Percentiles rank a stretch among this genome's conserved stretches.
Conservation (phyloP, 2,113 vertebrate genomes). For the Anarrhichthys ocellatus region DNA sequence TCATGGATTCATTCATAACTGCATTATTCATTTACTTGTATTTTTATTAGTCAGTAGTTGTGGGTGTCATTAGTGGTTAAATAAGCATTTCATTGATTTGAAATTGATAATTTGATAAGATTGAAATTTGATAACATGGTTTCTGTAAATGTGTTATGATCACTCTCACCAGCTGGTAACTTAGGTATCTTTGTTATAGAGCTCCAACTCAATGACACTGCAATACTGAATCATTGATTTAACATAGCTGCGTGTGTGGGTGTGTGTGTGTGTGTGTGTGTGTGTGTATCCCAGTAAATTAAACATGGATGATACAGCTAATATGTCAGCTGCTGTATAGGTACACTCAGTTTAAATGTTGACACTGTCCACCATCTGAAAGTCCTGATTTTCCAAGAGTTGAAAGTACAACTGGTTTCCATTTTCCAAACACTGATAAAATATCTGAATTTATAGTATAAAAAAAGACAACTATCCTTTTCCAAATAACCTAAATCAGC, state of each 20-base stretch:
- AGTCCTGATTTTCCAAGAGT: not conserved
- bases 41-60: not conserved
- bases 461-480: constrained; percentile 9
- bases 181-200: not conserved
- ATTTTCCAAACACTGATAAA: constrained; percentile 7
- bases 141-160: not conserved
- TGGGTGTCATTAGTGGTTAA: not conserved
- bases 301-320: constrained; percentile 34
- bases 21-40: not conserved
- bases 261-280: constrained; percentile 7
- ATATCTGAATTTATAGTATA: constrained; percentile 10
- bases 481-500: not conserved
- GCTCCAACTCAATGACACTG: constrained; percentile 5
- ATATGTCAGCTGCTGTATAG: constrained; percentile 48
- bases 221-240: constrained; percentile 43
- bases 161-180: not conserved
- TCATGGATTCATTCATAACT: not conserved
- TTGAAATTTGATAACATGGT: not conserved
- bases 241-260: constrained; percentile 1
- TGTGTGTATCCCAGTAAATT: constrained; percentile 33
- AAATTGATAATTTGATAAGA: not conserved
- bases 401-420: not conserved
- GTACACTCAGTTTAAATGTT: constrained; percentile 44
- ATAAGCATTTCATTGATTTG: not conserved
- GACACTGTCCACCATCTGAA: not conserved